Base-by-base conservation (phyloP, 2,113 vertebrate genomes). In the Nycticorax nycticorax region DNA sequence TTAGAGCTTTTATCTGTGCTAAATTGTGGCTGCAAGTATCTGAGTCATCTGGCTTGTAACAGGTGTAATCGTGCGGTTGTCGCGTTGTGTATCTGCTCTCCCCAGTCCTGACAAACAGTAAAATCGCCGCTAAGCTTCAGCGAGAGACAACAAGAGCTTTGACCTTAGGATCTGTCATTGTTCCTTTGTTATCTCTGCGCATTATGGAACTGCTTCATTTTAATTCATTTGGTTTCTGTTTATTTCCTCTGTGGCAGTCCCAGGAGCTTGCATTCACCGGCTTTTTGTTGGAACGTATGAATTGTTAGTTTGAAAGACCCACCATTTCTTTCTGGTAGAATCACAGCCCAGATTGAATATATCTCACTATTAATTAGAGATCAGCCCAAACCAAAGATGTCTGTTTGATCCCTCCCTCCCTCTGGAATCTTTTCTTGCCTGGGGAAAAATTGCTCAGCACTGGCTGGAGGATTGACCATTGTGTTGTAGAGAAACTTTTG, bases 151-250 rank as follows among this genome's bases (percentile, higher is more conserved):
- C 1, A 50, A 68, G 81, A 92, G 74, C 81, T 96, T 80, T 97
- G 96, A 92, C 95, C 90, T 95, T 60, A 95, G 91, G 77, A 92
- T 97, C 82, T 87, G 94, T 91, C 83, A 82, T 18, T 66, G 73
- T 76, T 90, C 83, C 77, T 95, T 82, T 91, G 84, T 91, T 94
- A 89, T 95, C 92, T 85, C 82, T 48, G 41, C 0, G 6, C 92
- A 13, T 92, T 86, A 15, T 82, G 85, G 85, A 81, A 5, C 72
- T n/a, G 81, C 89, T 83, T 88, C 76, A 48, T 90, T 93, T 96
- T 8, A 59, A 93, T 96, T 90, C 91, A 22, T 48, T 82, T 91
- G 59, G 9, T 64, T 91, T 85, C 85, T 94, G 85, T 88, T 93
- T 94, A 56, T 94, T 92, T 92, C 69, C 89, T 85, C 35, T 30